Conservation (phyloP, 2,113 vertebrate species). For the Lamprotornis superbus region DNA sequence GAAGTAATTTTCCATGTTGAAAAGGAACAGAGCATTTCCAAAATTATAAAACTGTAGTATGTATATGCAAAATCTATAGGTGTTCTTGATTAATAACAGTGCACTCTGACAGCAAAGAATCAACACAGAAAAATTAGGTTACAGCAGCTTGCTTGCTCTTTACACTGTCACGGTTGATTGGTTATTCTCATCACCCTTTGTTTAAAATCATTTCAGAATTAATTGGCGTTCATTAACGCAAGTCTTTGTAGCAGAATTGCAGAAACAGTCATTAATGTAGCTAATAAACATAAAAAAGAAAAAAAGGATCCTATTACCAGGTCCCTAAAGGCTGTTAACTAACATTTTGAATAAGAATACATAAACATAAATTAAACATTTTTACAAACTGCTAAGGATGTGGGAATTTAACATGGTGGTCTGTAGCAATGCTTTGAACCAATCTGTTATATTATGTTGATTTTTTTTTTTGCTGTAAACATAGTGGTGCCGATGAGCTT, state of each 20-base stretch:
- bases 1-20: not conserved
- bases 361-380: constrained; percentile 85
- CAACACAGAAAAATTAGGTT: constrained; percentile 78
- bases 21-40: not conserved
- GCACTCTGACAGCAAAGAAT: constrained; percentile 70
- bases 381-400: constrained; percentile 78
- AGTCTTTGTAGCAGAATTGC: constrained; percentile 80
- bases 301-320: constrained; percentile 79
- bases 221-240: constrained; percentile 85
- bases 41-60: not conserved
- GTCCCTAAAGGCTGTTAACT: constrained; percentile 82
- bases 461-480: constrained; percentile 39
- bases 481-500: constrained; percentile 7
- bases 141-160: constrained; percentile 73
- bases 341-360: constrained; percentile 83
- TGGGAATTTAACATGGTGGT: constrained; percentile 72
- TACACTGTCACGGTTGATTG: constrained; percentile 82
- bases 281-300: constrained; percentile 88
- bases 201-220: constrained; percentile 88
- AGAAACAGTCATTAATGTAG: constrained; percentile 86
- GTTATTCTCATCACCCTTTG: constrained; percentile 86
- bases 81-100: constrained; percentile 61
- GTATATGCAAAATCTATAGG: constrained; percentile 50
- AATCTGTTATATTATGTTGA: constrained; percentile 55
- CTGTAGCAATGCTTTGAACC: constrained; percentile 64